Base-by-base conservation (phyloP, 1,140 invertebrate genomes). In the Bombus consobrinus region DNA sequence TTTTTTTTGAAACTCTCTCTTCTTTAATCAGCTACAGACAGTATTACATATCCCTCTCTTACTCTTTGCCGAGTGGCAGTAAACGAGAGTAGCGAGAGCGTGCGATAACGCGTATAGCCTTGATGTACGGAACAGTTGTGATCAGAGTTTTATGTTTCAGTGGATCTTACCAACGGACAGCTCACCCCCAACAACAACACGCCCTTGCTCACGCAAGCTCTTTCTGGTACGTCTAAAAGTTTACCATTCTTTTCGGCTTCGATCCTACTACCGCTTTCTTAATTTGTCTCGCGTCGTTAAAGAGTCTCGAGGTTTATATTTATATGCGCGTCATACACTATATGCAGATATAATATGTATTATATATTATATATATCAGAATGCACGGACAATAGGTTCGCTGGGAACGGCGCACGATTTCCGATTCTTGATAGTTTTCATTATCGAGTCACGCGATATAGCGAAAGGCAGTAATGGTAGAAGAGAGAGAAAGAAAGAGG, bases 121-220 rank as follows among this genome's bases (percentile, higher is more conserved):
- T 64, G 74, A 88, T 88, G 64, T 75, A 59, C 75, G 84, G 90
- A 91, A 91, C 91, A 93, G 92, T 94, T 94, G 91, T 95, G 90
- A 95, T 92, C 88, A 89, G 89, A 95, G 90, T 93, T 95, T 95
- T 95, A 94, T 97, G 94, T 97, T 97, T 96, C 97, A 98, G 98
- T 98, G 97, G 98, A 98, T 96, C 97, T 98, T 96, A 98, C 97
- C 96, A 98, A 98, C 96, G 98, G 98, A 95, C 98, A 98, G 96
- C 97, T 98, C 94, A 98, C 98, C 94, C 98, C 98, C 93, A 98
- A 98, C 96, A 98, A 98, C 97, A 98, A 98, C 96, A 98, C 98
- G 94, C 98, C 98, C 94, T 97, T 98, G 95, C 97, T 98, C 95
- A 98, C 98, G 95, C 98, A 98, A 96, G 98, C 98, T 92, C 97